Evolutionary conservation across 2,888 invertebrate genomes (phyloP).

Genomic region (Sinohyriopsis cumingii): DNA sequence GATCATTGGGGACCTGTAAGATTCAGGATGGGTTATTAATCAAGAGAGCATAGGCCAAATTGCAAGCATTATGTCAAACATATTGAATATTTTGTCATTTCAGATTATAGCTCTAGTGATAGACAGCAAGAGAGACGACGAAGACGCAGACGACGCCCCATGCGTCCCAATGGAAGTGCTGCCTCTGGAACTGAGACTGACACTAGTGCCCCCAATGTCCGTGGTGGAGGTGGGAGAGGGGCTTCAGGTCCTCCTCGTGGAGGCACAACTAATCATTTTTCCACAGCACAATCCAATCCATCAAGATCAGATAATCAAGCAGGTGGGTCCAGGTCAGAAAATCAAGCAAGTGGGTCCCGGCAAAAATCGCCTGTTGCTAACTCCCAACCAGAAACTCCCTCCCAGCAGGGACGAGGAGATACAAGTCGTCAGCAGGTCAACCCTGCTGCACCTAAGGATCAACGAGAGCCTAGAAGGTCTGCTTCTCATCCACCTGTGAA

Average conservation of each 20-base stretch:
- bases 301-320: not conserved
- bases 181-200: slow-evolving; percentile 66
- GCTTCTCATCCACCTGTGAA: slow-evolving; percentile 23
- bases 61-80: not conserved
- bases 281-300: too few species aligned
- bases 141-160: slow-evolving; percentile 41
- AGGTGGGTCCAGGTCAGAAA: slow-evolving; percentile 7
- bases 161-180: slow-evolving; percentile 56
- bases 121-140: slow-evolving; percentile 35
- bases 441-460: slow-evolving; percentile 36
- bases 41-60: not conserved
- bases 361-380: slow-evolving; percentile 12
- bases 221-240: slow-evolving; percentile 19
- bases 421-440: slow-evolving; percentile 10
- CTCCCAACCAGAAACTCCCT: slow-evolving; percentile 8
- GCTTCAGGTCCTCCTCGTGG: slow-evolving; percentile 15
- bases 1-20: too few species aligned
- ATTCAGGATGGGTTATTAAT: too few species aligned
- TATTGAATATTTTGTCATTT: slow-evolving; percentile 5
- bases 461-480: slow-evolving; percentile 32
- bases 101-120: slow-evolving; percentile 28
- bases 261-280: slow-evolving; percentile 6
- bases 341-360: slow-evolving; percentile 4
- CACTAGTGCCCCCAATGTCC: slow-evolving; percentile 59
- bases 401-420: slow-evolving; percentile 11